Evolutionary conservation across 2,113 vertebrate genomes (phyloP).

Genomic region (Eurystomus gularis): DNA sequence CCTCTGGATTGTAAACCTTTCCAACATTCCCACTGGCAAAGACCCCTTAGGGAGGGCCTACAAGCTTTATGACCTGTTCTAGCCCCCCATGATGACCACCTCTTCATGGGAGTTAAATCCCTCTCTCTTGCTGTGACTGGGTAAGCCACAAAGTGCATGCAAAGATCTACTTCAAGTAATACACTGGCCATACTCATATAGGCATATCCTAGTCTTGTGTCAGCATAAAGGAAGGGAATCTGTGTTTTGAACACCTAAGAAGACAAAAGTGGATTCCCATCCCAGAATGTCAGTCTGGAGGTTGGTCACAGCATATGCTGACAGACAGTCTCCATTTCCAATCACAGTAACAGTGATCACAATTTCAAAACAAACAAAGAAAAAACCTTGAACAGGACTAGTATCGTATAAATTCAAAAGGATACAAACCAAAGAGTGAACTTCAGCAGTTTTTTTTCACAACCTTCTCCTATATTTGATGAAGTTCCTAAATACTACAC

Average conservation of each 20-base stretch:
- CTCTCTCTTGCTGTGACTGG: neutral
- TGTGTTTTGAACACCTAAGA: neutral
- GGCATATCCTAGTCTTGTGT: neutral
- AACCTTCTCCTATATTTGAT: neutral
- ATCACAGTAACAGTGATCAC: neutral
- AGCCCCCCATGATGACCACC: neutral
- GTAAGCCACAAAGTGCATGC: neutral
- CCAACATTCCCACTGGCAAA: neutral
- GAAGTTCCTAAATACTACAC: neutral
- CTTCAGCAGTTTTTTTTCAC: neutral
- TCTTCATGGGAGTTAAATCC: neutral
- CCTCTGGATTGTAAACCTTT: neutral
- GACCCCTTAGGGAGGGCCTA: neutral
- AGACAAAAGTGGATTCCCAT: neutral
- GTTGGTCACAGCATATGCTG: neutral
- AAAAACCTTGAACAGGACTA: neutral
- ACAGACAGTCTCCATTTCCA: neutral
- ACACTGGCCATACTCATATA: neutral
- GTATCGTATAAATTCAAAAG: neutral
- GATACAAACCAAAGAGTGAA: neutral
- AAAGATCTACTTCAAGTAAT: neutral
- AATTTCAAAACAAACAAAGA: neutral
- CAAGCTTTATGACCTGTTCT: neutral
- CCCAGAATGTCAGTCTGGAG: too few species aligned
- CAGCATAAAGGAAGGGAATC: neutral